A percentile compares a stretch with the other conserved stretches of the same genome.
Evolutionary conservation across 1,140 invertebrate genomes (phyloP).

Genomic region (Drosophila equinoxialis): DNA sequence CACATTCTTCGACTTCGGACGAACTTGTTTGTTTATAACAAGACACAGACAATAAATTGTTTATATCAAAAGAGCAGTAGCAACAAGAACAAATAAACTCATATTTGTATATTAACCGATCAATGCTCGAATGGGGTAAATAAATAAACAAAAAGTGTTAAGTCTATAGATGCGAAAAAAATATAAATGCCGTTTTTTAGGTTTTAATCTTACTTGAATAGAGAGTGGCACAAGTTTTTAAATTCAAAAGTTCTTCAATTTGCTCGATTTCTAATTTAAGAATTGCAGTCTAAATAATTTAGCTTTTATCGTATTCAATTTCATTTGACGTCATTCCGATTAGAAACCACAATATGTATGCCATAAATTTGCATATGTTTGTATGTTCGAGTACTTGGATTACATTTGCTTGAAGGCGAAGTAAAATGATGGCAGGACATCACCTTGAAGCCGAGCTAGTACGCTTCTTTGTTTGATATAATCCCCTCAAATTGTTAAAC

Average conservation of each 20-base stretch:
- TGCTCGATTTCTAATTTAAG: neutral
- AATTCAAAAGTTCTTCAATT: neutral
- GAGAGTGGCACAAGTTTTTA: constrained; percentile 40
- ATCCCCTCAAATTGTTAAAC: constrained; percentile 58
- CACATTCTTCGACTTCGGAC: constrained; percentile 34
- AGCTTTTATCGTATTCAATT: constrained; percentile 33
- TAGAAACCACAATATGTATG: constrained; percentile 55
- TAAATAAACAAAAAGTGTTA: constrained; percentile 48
- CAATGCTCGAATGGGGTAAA: constrained; percentile 12
- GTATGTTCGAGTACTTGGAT: constrained; percentile 35
- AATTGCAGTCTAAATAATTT: neutral
- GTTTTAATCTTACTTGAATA: neutral
- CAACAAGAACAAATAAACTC: constrained; percentile 31
- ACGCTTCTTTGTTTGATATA: constrained; percentile 38
- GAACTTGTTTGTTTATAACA: constrained; percentile 68
- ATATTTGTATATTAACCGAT: neutral
- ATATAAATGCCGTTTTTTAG: neutral
- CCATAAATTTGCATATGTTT: constrained; percentile 64
- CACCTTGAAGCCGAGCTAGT: constrained; percentile 23
- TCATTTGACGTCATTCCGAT: constrained; percentile 42
- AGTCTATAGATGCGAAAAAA: neutral
- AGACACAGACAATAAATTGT: constrained; percentile 27
- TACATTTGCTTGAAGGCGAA: constrained; percentile 44
- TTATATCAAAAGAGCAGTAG: constrained; percentile 34
- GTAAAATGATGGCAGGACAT: neutral